Conservation (phyloP, 2,113 vertebrate species). For the Callaeas wilsoni region DNA sequence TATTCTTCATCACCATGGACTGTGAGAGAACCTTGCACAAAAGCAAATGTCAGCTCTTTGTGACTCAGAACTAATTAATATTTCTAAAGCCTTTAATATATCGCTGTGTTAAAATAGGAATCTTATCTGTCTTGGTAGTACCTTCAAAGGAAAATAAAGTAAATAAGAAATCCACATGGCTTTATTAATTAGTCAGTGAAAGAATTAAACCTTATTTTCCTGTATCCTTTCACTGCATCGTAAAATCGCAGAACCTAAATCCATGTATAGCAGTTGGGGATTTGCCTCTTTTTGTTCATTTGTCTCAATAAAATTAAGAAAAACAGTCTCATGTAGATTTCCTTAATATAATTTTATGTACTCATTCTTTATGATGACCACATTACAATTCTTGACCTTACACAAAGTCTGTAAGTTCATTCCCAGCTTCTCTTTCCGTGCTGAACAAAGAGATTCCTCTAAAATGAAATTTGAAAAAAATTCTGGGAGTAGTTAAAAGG, state of each 20-base stretch:
- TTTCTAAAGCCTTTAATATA: not conserved
- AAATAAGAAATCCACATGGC: not conserved
- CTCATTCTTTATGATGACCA: not conserved
- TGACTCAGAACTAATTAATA: slow-evolving; percentile 15
- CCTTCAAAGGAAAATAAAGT: not conserved
- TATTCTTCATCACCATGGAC: not conserved
- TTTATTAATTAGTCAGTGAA: not conserved
- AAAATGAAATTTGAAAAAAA: not conserved
- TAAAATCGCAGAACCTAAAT: not conserved
- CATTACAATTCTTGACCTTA: not conserved
- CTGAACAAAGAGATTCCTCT: not conserved
- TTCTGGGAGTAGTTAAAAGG: not conserved
- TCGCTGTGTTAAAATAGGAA: not conserved
- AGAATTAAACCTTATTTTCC: not conserved
- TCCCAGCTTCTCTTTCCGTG: not conserved
- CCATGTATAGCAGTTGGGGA: not conserved
- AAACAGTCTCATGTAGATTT: not conserved
- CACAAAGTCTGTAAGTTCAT: rapidly evolving
- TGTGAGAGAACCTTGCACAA: not conserved
- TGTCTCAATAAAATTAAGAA: not conserved
- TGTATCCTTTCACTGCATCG: not conserved
- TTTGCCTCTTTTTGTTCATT: not conserved
- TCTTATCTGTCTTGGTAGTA: not conserved
- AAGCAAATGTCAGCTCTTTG: not conserved
- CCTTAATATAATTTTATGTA: not conserved